phyloP scores from a whole-genome alignment of 1,140 invertebrate genomes.

The Rhagoletis zephyria region DNA sequence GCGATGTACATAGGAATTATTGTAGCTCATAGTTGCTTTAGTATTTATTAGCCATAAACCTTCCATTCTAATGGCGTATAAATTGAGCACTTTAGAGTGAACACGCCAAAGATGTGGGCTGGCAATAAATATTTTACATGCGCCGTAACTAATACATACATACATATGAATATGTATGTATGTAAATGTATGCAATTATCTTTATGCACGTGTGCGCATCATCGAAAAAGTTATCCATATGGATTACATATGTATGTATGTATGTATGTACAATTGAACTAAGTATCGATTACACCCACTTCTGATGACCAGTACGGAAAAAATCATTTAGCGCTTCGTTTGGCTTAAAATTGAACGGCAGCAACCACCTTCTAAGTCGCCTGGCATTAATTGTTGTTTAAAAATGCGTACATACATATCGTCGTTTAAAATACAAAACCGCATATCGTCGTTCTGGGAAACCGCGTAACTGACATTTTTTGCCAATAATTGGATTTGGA shows the following conservation, averaged over 20 bases:
- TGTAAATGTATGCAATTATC: background rate
- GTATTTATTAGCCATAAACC: conserved; percentile 51
- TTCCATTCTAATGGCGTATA: conserved; percentile 48
- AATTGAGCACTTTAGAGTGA: conserved; percentile 44
- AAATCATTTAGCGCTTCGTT: conserved; percentile 22
- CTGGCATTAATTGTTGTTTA: background rate
- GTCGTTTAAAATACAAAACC: no score
- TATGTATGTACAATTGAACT: background rate
- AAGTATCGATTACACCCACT: conserved; percentile 11
- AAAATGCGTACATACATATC: background rate
- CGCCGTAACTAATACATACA: no score
- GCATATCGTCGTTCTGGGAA: no score
- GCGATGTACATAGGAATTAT: background rate
- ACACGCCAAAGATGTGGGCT: conserved; percentile 46
- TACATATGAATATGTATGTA: background rate
- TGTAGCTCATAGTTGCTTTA: conserved; percentile 16
- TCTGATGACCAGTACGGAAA: background rate
- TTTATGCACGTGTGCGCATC: no score
- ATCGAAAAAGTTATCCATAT: no score
- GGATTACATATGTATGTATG: background rate
- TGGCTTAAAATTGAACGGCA: background rate
- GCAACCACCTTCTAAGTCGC: background rate
- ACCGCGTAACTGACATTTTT: no score
- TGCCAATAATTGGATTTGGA: no score
- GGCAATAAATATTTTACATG: conserved; percentile 12